Base-by-base conservation (phyloP, 2,113 vertebrate genomes). In the Dasyprocta punctata region DNA sequence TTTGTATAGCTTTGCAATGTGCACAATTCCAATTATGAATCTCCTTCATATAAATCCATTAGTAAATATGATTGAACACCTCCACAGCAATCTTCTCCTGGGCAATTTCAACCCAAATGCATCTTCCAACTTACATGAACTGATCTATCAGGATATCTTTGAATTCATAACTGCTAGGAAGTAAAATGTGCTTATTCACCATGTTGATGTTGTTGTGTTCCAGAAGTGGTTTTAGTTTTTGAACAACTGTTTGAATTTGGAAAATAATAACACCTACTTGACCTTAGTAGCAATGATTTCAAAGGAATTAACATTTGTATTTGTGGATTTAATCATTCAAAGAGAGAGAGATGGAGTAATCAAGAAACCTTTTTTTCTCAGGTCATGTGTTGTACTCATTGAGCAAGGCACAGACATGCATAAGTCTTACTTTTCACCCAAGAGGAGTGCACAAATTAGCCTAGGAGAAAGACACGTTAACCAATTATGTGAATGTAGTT, bases 271-370 rank as follows among this genome's bases (percentile, higher is more conserved):
- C 33, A 95, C 10, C 28, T 88, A 7, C 73, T 86, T 84, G 54
- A 90, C 54, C 61, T 71, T 93, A 60, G 17, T 86, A 81, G 89
- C 36, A 87, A 84, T 89, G n/a, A 78, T 84, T 94, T 95, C 33
- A 88, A 75, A 90, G 16, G n/a, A 88, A 88, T 87, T 86, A 60
- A 33, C 26, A 61, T 24, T 10, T 90, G 3, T 30, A 73, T 58
- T 84, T 87, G 67, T 86, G 36, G 36, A 91, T 90, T 71, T 61
- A 80, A 20, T 86, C 38, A 90, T 90, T 96, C n/a, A n/a, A 44
- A 88, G 81, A 84, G 11, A 77, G 10, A 89, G 47, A 52, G 49
- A 49, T 9, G 12, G 49, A 54, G 52, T 67, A 41, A 77, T 85
- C 13, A 88, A 41, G 13, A 92, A 90, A 54, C 19, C 52, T 60